Evolutionary conservation across 2,113 vertebrate genomes (phyloP), one percentile per base, ranked within the genome.

Genomic region (Platycercus adscitus): DNA sequence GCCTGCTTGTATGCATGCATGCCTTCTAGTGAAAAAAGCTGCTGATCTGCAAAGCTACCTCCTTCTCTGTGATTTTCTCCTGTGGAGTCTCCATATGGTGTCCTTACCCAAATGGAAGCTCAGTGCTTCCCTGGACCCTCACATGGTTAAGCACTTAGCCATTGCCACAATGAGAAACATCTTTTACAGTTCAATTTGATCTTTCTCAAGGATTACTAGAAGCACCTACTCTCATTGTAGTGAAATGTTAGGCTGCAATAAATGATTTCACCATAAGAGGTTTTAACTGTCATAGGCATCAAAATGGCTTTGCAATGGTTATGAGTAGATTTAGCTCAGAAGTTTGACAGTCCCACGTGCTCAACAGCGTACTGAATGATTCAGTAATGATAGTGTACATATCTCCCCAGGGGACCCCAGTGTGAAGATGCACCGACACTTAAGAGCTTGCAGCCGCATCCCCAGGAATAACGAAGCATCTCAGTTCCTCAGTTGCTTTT

Each of bases 201-300:
- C 85, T 94, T 96, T 91, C 71, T 70, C 63, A 58, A 52, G 95
- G 95, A 96, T 96, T 96, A 83, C 89, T 65, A 94, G 87, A 94
- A 96, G 93, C 73, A 85, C 49, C 86, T 94, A 80, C 89, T 93
- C 63, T 87, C 5, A 3, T 65, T 75, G 82, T 21, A 95, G 75
- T 1, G 3, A 95, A 96, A 94, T 71, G 90, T 94, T 96, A 96
- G 95, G 76, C 86, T 89, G 90, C 69, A 96, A 95, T 96, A 97
- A 96, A 93, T 71, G 50, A 95, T 96, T 97, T 92, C 89, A 82
- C 90, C 6, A 0, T 96, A 96, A 97, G 91, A 97, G 89, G 85
- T 97, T 97, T 96, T 96, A 96, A 96, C 94, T 97, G 95, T 97
- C 80, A 73, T 28, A 95, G 87, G 63, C 96, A 96, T 97, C 95